A percentile compares a stretch with the other conserved stretches of the same genome.
Evolutionary conservation across 53 echinoderm and acorn worm genomes (phyloP).

Genomic region (Temnopleurus reevesii): DNA sequence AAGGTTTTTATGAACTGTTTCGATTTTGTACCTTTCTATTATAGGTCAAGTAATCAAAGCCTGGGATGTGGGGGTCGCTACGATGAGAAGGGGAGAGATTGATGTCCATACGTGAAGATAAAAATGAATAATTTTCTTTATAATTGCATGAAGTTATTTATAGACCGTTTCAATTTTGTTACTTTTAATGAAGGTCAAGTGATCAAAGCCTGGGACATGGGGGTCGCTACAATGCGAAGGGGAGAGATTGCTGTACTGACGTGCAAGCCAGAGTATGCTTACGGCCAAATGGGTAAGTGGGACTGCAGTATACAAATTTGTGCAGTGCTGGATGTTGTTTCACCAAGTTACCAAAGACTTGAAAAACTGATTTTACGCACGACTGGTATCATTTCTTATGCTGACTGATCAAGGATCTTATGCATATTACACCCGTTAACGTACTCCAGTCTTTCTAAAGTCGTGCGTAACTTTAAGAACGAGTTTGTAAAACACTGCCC

Average conservation of each 20-base stretch:
- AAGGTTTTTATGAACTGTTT: no score
- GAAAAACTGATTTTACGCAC: no score
- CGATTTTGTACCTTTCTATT: not conserved
- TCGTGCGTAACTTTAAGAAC: no score
- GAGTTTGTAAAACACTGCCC: no score
- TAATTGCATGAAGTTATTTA: no score
- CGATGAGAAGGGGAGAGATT: constrained; percentile 91
- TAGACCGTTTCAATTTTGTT: not conserved
- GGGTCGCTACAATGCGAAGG: constrained; percentile 90
- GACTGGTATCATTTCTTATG: no score
- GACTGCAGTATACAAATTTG: not conserved
- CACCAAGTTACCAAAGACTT: no score
- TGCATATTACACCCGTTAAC: no score
- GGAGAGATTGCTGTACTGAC: constrained; percentile 86
- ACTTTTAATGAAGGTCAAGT: constrained; percentile 70
- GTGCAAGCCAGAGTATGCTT: constrained; percentile 92
- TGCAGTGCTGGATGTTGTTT: no score
- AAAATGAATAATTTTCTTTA: no score
- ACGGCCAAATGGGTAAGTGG: constrained; percentile 77
- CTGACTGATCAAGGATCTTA: no score
- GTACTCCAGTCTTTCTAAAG: no score
- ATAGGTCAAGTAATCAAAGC: constrained; percentile 93
- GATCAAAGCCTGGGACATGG: constrained; percentile 96
- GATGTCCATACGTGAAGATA: constrained; percentile 80
- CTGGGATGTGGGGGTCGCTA: constrained; percentile 94